These are phyloP conservation scores for Argyresthia goedartella DNA, from an alignment of 2,888 invertebrate genomes.

Conservation along the genomic window DNA sequence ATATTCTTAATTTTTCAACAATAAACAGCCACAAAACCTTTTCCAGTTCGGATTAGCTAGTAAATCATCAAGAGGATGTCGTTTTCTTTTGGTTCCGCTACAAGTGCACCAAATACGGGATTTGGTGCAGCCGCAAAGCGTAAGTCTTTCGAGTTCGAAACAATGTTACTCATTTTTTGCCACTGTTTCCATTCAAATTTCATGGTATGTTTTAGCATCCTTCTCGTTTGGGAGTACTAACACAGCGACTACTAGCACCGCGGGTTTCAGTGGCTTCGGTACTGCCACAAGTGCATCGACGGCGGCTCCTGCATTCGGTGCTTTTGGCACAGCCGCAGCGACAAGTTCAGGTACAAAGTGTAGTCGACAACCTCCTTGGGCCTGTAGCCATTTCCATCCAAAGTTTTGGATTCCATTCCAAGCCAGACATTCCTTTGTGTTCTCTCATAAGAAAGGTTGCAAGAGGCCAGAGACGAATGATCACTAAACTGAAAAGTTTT, in stretches of 20 bases:
- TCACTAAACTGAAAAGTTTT: too few species aligned
- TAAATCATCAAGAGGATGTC: constrained; percentile 28
- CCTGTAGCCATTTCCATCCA: too few species aligned
- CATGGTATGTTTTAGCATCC: constrained; percentile 32
- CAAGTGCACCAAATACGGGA: constrained; percentile 38
- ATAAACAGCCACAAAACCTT: too few species aligned
- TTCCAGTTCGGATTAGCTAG: too few species aligned
- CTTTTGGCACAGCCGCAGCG: constrained; percentile 60
- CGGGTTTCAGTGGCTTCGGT: constrained; percentile 52
- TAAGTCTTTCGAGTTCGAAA: constrained; percentile 31
- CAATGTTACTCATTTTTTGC: neutral
- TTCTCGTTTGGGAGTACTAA: constrained; percentile 66
- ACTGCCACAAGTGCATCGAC: constrained; percentile 45
- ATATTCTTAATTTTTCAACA: too few species aligned
- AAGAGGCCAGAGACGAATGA: too few species aligned
- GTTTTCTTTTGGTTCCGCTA: constrained; percentile 49
- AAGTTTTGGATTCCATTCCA: too few species aligned
- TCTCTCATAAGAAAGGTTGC: too few species aligned
- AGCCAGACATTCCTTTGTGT: too few species aligned
- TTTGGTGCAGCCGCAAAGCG: constrained; percentile 71
- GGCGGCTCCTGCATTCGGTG: constrained; percentile 37
- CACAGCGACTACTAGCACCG: constrained; percentile 60
- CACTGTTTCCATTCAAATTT: neutral
- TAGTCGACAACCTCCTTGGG: neutral
- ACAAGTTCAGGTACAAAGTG: constrained; percentile 33